phyloP scores from a whole-genome alignment of 2,113 vertebrate genomes.

The Solea senegalensis region DNA sequence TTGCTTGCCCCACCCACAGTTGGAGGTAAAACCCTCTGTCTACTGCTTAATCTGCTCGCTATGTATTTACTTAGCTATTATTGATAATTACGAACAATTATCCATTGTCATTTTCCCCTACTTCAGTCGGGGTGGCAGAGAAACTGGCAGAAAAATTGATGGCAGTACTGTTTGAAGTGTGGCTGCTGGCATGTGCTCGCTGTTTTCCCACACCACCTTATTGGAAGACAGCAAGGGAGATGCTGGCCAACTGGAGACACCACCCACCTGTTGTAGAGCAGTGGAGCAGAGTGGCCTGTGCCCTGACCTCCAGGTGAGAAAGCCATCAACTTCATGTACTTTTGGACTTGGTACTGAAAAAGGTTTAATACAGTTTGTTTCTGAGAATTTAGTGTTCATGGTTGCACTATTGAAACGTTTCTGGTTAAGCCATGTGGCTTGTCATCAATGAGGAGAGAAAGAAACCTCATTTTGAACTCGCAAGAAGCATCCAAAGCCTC shows the following conservation, averaged over 20 bases:
- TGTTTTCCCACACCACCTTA: constrained; percentile 97
- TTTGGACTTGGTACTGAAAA: neutral
- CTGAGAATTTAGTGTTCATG: neutral
- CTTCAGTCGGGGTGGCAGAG: constrained; percentile 92
- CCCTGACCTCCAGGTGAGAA: constrained; percentile 91
- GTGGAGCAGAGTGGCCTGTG: constrained; percentile 95
- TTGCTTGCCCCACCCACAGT: constrained; percentile 92
- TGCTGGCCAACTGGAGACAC: constrained; percentile 97
- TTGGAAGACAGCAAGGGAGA: constrained; percentile 96
- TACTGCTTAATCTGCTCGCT: neutral
- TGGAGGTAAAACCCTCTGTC: constrained; percentile 80
- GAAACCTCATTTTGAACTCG: neutral
- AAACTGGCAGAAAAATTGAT: constrained; percentile 93
- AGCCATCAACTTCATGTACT: neutral
- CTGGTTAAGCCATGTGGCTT: neutral
- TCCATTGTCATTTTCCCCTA: neutral
- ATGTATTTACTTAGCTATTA: neutral
- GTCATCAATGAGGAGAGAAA: neutral
- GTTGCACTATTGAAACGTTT: neutral
- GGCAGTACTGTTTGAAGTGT: constrained; percentile 95
- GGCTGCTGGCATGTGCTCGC: constrained; percentile 91
- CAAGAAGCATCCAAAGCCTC: neutral
- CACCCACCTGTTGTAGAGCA: constrained; percentile 97
- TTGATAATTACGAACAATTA: neutral
- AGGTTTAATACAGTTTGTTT: neutral